phyloP scores from a whole-genome alignment of 2,888 invertebrate species.

The Chloroclysta siterata region DNA sequence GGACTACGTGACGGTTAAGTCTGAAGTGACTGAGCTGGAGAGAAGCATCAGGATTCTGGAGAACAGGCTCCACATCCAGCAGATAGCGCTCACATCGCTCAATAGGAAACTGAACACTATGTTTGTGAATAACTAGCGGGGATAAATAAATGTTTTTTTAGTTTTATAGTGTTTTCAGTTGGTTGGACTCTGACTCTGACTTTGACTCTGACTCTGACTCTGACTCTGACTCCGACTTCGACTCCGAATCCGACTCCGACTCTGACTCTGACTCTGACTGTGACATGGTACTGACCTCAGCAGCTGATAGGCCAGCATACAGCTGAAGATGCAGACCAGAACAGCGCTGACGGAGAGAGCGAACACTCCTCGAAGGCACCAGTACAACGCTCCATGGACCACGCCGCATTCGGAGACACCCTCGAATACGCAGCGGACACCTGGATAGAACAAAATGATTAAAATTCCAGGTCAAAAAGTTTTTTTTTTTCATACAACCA shows the following conservation, averaged over 20 bases:
- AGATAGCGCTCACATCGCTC: slow-evolving; percentile 67
- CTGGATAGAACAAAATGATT: slow-evolving; percentile 61
- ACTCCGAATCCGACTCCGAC: too few relatives aligned
- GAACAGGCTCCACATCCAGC: slow-evolving; percentile 66
- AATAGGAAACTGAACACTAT: slow-evolving; percentile 59
- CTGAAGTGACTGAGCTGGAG: slow-evolving; percentile 76
- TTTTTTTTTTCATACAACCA: too few relatives aligned
- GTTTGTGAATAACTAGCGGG: slow-evolving; percentile 20
- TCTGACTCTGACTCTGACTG: too few relatives aligned
- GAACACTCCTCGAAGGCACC: slow-evolving; percentile 94
- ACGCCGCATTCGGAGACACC: slow-evolving; percentile 94
- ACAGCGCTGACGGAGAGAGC: slow-evolving; percentile 96
- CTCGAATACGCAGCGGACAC: slow-evolving; percentile 92
- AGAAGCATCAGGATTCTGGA: slow-evolving; percentile 67
- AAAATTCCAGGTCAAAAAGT: too few relatives aligned
- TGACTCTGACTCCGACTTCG: too few relatives aligned
- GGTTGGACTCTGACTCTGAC: too few relatives aligned
- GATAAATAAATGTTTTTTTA: too few relatives aligned
- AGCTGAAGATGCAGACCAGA: slow-evolving; percentile 95
- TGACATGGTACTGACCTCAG: slow-evolving; percentile 83
- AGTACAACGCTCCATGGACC: slow-evolving; percentile 95
- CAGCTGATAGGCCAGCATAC: slow-evolving; percentile 96
- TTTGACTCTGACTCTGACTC: too few relatives aligned
- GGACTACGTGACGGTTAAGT: slow-evolving; percentile 84
- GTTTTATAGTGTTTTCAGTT: too few relatives aligned